Evolutionary conservation across 2,888 invertebrate genomes (phyloP).

Genomic region (Eupithecia subfuscata): DNA sequence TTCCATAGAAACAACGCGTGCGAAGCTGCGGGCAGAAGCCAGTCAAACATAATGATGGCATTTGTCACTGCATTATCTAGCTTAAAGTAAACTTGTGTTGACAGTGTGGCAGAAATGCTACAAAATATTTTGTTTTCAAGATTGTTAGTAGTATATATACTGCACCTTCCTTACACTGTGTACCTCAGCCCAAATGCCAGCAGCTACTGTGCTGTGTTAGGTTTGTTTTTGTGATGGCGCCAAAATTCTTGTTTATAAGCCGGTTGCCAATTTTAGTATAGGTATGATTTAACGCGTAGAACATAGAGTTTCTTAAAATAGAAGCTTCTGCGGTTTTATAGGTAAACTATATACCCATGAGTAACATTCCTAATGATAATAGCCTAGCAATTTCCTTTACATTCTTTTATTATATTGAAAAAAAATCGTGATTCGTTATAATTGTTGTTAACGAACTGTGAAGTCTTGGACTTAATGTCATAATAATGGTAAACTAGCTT

Average conservation of each 20-base stretch:
- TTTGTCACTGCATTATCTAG: no score
- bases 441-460: no score
- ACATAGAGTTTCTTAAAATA: background rate
- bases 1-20: no score
- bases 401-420: no score
- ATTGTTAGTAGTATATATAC: conserved; percentile 6
- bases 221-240: conserved; percentile 16
- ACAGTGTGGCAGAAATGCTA: no score
- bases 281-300: background rate
- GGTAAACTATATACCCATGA: background rate
- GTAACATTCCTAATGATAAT: background rate
- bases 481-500: no score
- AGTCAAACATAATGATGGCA: no score
- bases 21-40: no score
- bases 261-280: conserved; percentile 10
- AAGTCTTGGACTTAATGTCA: no score
- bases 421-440: no score
- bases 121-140: background rate
- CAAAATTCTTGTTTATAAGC: conserved; percentile 14
- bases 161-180: conserved; percentile 19
- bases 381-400: no score
- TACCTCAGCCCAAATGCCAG: conserved; percentile 24
- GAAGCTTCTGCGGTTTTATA: background rate
- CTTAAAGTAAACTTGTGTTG: no score
- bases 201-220: conserved; percentile 4